Conservation (phyloP, 1,140 invertebrate genomes). For the Drosophila saltans region DNA sequence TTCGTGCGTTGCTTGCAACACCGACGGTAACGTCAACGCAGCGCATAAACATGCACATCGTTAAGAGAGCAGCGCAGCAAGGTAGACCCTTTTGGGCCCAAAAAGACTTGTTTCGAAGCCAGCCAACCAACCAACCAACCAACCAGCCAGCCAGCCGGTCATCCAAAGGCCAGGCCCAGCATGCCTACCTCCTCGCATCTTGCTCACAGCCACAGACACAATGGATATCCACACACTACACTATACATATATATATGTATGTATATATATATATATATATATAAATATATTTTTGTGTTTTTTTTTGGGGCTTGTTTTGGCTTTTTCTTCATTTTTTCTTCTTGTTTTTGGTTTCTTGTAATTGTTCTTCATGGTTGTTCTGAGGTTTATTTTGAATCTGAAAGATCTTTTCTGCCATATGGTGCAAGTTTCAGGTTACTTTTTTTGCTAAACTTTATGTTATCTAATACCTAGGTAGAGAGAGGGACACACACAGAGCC, state of each 20-base stretch:
- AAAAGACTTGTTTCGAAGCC: slow-evolving; percentile 61
- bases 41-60: slow-evolving; percentile 74
- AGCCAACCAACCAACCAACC: slow-evolving; percentile 12
- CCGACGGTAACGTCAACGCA: slow-evolving; percentile 41
- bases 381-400: slow-evolving; percentile 34
- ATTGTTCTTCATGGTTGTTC: slow-evolving; percentile 61
- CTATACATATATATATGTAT: slow-evolving; percentile 8
- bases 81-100: slow-evolving; percentile 48
- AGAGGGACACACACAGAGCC: neutral
- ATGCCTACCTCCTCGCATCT: slow-evolving; percentile 40
- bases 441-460: slow-evolving; percentile 12
- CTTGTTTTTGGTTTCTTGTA: slow-evolving; percentile 71
- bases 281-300: neutral
- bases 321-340: slow-evolving; percentile 36
- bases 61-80: slow-evolving; percentile 52
- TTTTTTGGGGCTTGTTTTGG: slow-evolving; percentile 64
- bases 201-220: slow-evolving; percentile 34
- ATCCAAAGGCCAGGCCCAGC: slow-evolving; percentile 61
- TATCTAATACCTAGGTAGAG: slow-evolving; percentile 43
- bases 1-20: slow-evolving; percentile 61
- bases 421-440: slow-evolving; percentile 44
- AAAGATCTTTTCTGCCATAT: slow-evolving; percentile 30
- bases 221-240: slow-evolving; percentile 13
- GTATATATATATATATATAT: slow-evolving; percentile 16
- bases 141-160: slow-evolving; percentile 4